These are phyloP conservation scores for Rhagoletis zephyria DNA, from an alignment of 1,140 invertebrate genomes.

Conservation along the genomic window DNA sequence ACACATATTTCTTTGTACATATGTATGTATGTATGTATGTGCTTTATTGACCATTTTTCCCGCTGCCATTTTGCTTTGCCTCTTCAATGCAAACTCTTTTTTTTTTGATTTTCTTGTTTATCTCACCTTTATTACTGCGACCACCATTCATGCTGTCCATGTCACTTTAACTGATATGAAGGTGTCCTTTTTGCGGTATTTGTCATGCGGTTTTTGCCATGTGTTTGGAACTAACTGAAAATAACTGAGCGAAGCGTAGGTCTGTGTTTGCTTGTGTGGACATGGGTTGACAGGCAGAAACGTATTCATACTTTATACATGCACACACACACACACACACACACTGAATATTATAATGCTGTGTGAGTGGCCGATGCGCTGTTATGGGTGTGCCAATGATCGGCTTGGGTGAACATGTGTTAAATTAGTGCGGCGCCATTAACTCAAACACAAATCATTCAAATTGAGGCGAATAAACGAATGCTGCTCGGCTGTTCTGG, in stretches of 20 bases:
- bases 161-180: conserved; percentile 52
- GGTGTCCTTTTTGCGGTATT: conserved; percentile 48
- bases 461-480: conserved; percentile 9
- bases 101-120: background rate
- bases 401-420: conserved; percentile 25
- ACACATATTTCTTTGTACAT: no score
- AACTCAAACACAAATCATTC: conserved; percentile 49
- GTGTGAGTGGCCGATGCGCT: background rate
- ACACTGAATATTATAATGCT: no score
- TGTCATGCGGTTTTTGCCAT: conserved; percentile 32
- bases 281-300: background rate
- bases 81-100: background rate
- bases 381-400: background rate
- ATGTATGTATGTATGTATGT: background rate
- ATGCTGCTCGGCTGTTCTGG: background rate
- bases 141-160: conserved; percentile 41
- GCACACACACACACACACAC: background rate
- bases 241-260: background rate
- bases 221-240: background rate
- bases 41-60: background rate
- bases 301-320: background rate
- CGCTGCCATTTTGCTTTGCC: background rate
- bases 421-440: conserved; percentile 48
- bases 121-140: conserved; percentile 19
- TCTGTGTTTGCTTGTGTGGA: background rate